These are phyloP conservation scores for Microcebus griseorufus DNA, from an alignment of 2,113 vertebrate genomes.

Conservation along the genomic window DNA sequence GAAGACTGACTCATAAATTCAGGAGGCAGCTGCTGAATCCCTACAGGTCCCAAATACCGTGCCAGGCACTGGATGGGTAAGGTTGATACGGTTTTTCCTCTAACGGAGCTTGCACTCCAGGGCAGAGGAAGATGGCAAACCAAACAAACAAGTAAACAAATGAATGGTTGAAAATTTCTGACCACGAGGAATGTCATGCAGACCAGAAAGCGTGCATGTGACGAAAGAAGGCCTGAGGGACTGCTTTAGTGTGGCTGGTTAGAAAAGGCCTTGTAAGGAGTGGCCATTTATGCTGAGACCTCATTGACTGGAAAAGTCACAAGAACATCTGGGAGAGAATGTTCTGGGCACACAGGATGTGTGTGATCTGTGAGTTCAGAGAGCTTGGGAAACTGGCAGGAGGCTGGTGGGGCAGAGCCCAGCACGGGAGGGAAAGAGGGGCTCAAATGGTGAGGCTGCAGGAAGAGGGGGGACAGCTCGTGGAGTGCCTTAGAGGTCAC, in stretches of 20 bases:
- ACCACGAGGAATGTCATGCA: background rate
- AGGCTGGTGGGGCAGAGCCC: background rate
- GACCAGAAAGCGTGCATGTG: background rate
- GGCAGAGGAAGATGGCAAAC: background rate
- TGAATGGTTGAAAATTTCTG: background rate
- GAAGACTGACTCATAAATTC: background rate
- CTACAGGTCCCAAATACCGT: background rate
- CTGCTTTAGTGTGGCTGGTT: background rate
- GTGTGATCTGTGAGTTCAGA: background rate
- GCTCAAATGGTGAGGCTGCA: background rate
- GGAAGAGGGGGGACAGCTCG: background rate
- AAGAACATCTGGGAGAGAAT: background rate
- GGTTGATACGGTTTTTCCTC: background rate
- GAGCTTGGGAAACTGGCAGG: background rate
- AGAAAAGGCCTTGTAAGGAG: background rate
- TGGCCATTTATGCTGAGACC: background rate
- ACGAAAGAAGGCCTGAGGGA: background rate
- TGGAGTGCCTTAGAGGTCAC: background rate
- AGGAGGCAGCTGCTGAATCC: background rate
- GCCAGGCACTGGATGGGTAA: background rate
- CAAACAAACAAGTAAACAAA: conserved; percentile 5
- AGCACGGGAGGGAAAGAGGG: rapidly evolving
- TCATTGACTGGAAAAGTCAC: background rate
- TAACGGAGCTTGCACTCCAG: background rate
- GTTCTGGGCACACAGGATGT: background rate